Evolutionary conservation across 2,888 invertebrate genomes (phyloP), one percentile per base, ranked within the genome.

Genomic region (Lomographa bimaculata): DNA sequence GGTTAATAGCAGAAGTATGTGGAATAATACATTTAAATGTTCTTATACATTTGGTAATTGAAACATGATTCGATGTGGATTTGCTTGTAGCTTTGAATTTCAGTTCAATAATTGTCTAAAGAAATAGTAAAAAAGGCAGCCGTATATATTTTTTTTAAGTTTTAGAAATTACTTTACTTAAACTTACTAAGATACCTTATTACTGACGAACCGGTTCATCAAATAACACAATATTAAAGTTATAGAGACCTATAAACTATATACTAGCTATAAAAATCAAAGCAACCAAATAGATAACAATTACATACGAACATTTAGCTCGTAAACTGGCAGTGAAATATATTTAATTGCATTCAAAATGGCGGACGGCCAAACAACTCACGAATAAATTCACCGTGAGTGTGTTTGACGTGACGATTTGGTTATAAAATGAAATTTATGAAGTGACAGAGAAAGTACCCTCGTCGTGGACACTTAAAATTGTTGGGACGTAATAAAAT

Each of bases 361-460:
- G 65, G 66, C 67, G 19, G 29, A 21, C 34, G 23, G 57, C 60
- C 60, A 64, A 59, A 52, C 43, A 49, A 49, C 57, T 54, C 46
- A 54, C 41, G 35, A 57, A 61, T 53, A 59, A 57, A 59, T 64
- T 62, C 49, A 50, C 38, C 51, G 49, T 50, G 35, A 64, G 64
- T 66, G 56, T 49, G 57, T 59, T 57, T 46, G 44, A 35, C 46
- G 41, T 48, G 48, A 52, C 39, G 44, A 46, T 48, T 46, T 9
- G 51, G 48, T 42, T 55, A 69, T 66, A 61, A 60, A 60, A 54
- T 45, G 39, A 50, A 50, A 67, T 74, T 65, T 63, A 69, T 57
- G 30, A 43, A 52, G 20, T 52, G 52, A 44, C 50, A 46, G 41
- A 34, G 44, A 52, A 45, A 36, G 36, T 37, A 36, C 32, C 37